These are phyloP conservation scores for Gymnoscopelus microlampas DNA, from an alignment of 2,797 vertebrate species.

Conservation along the genomic window DNA sequence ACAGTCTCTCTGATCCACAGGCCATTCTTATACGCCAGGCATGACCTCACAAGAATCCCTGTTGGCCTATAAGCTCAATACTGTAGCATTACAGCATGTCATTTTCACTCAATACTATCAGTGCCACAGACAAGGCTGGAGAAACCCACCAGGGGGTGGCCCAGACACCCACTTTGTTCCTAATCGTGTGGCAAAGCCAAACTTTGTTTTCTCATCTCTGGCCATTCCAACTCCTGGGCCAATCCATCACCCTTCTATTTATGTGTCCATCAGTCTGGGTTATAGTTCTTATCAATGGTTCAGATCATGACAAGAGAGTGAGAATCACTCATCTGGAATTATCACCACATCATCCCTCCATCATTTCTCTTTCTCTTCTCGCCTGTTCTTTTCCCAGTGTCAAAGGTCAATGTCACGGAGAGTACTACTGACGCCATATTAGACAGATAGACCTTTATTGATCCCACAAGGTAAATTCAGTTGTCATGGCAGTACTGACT, in stretches of 20 bases:
- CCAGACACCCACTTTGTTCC: background rate
- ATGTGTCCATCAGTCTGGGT: conserved; percentile 1
- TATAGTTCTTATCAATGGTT: background rate
- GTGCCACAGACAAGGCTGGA: no score
- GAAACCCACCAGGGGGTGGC: no score
- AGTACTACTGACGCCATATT: background rate
- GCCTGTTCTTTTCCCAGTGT: background rate
- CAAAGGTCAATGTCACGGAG: background rate
- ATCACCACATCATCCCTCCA: background rate
- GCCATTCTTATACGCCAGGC: no score
- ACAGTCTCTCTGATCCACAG: no score
- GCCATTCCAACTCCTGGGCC: background rate
- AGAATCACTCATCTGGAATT: background rate
- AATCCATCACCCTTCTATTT: background rate
- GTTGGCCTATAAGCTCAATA: no score
- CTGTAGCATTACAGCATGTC: no score
- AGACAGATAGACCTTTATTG: no score
- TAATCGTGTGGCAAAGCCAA: background rate
- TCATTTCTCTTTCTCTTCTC: background rate
- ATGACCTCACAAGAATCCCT: no score
- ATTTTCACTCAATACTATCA: no score
- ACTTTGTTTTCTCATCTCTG: background rate
- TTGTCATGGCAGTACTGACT: no score
- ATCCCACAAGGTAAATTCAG: no score
- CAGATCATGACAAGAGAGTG: background rate